Base-by-base conservation (phyloP, 1,140 invertebrate species). In the Campoletis sonorensis region DNA sequence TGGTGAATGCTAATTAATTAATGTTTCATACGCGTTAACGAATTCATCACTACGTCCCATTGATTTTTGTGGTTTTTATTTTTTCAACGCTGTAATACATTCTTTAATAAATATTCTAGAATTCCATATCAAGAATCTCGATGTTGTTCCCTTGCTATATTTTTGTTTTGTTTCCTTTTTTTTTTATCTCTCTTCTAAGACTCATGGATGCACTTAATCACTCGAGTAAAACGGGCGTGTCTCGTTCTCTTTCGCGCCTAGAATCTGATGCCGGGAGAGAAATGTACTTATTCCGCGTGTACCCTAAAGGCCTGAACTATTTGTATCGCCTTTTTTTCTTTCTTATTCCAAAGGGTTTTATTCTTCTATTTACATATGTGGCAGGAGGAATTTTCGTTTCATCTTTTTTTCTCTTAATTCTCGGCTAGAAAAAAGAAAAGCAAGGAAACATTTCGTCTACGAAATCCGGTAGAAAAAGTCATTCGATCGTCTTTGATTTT, bases 171-270 rank as follows among this genome's bases (percentile, higher is more conserved):
- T 18, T 70, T 26, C 27, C 33, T 26, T 30, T 37, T 70, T 27
- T 71, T 21, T 30, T 71, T 58, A 58, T 18, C 18, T 71, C 33
- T 8, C 2, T 71, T 30, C 10, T 10, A 71, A 30, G 18, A 5
- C 68, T 33, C 64, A 3, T n/a, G 15, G 33, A 71, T 33, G 68
- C n/a, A 71, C 68, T 89, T 87, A 84, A 89, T 89, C 88, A 89
- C 84, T 4, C 40, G 80, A 79, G 70, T 86, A 83, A 88, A 88
- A 88, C 84, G 88, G 88, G 86, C 87, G 87, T 87, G 87, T 88
- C 80, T 80, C 80, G 68, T 58, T 58, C 83, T 79, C 84, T 88
- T 87, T 80, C 71, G 81, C 84, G 86, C 84, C 68, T 71, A 71
- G 68, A 71, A 71, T 71, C 68, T 71, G 68, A 71, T 71, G 64